These are phyloP conservation scores for Tolypeutes matacus DNA, from an alignment of 2,797 vertebrate species.

Conservation along the genomic window DNA sequence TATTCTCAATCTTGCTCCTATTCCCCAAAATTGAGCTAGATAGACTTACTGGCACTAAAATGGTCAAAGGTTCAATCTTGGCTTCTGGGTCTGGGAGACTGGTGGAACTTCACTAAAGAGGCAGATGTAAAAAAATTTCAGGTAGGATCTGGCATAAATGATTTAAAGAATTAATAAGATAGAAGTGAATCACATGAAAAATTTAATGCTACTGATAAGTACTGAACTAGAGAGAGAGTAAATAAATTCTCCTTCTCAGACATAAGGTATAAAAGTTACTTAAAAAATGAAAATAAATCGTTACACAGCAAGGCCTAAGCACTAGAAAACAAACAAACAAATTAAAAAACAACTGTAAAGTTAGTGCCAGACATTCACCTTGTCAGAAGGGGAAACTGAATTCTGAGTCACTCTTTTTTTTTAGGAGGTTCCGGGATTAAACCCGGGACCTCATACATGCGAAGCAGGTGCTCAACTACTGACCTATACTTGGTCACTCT, in stretches of 20 bases:
- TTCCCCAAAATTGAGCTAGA: neutral
- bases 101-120: neutral
- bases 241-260: neutral
- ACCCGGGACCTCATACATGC: too few species aligned
- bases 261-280: neutral
- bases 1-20: neutral
- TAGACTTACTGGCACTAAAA: neutral
- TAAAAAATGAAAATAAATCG: conserved; percentile 32
- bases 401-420: conserved; percentile 55
- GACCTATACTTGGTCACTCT: neutral
- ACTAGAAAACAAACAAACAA: neutral
- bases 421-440: too few species aligned
- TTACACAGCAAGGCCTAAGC: neutral
- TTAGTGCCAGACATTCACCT: neutral
- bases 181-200: conserved; percentile 35
- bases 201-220: neutral
- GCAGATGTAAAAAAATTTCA: conserved; percentile 15
- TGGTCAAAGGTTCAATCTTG: neutral
- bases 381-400: conserved; percentile 23
- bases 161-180: conserved; percentile 32
- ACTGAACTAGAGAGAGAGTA: neutral
- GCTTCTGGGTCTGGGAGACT: neutral
- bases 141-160: neutral
- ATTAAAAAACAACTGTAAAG: too few species aligned
- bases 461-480: too few species aligned